These are phyloP conservation scores for Bryconaethiops microstoma DNA, from an alignment of 2,797 vertebrate genomes.

Conservation along the genomic window DNA sequence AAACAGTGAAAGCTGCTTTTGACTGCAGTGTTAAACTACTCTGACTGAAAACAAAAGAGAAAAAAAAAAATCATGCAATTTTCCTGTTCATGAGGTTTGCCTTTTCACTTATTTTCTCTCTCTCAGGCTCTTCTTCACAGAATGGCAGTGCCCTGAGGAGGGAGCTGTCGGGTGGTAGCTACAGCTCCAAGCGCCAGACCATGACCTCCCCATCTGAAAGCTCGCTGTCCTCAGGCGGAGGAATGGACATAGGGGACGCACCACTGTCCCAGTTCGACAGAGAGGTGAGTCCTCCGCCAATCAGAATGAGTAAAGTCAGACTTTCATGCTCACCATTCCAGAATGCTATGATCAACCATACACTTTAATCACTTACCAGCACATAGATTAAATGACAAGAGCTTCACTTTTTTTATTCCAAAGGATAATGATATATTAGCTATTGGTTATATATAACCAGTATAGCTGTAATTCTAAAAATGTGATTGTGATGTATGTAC, in stretches of 20 bases:
- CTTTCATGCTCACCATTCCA: not conserved
- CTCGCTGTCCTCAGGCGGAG: constrained; percentile 94
- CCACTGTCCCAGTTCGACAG: constrained; percentile 91
- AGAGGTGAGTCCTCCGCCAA: constrained; percentile 82
- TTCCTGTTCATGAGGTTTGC: no score
- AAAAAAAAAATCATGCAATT: no score
- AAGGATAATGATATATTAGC: no score
- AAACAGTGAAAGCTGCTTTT: no score
- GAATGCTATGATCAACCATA: not conserved
- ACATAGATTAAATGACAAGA: not conserved
- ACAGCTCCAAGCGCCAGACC: constrained; percentile 87
- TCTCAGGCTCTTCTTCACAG: constrained; percentile 88
- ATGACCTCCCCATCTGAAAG: constrained; percentile 97
- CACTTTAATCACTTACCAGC: not conserved
- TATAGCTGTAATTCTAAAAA: not conserved
- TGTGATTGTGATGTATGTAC: not conserved
- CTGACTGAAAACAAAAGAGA: no score
- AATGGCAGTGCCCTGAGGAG: constrained; percentile 92
- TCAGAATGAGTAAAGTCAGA: not conserved
- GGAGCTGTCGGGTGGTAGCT: constrained; percentile 91
- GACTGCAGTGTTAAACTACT: no score
- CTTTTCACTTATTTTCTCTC: not conserved
- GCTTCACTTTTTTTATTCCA: no score
- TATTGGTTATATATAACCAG: not conserved
- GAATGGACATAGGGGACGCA: constrained; percentile 89